These are phyloP conservation scores for Zophobas morio DNA, from an alignment of 1,140 invertebrate genomes.

Conservation along the genomic window DNA sequence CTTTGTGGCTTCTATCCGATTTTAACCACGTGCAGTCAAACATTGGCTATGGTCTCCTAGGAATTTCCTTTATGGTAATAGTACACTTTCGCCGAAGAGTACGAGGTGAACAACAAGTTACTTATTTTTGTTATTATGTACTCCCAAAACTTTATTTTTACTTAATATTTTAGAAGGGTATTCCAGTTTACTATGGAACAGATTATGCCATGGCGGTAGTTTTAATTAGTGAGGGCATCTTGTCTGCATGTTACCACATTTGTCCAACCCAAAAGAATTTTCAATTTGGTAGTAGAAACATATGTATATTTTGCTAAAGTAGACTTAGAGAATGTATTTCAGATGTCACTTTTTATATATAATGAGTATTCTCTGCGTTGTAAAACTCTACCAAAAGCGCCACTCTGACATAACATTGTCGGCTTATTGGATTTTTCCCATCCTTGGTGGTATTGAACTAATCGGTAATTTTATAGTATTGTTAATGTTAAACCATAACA, in stretches of 20 bases:
- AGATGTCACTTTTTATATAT: too few species aligned
- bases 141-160: too few species aligned
- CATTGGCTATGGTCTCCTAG: conserved; percentile 89
- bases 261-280: conserved; percentile 92
- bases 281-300: conserved; percentile 84
- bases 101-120: background rate
- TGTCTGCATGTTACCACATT: conserved; percentile 90
- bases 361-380: too few species aligned
- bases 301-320: too few species aligned
- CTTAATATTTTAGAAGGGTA: conserved; percentile 71
- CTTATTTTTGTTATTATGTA: background rate
- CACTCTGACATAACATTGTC: too few species aligned
- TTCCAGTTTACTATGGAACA: conserved; percentile 90
- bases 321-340: too few species aligned
- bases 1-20: conserved; percentile 79
- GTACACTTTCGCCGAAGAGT: conserved; percentile 72
- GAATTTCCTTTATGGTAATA: conserved; percentile 69
- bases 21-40: conserved; percentile 93
- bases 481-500: too few species aligned
- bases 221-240: conserved; percentile 88
- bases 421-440: too few species aligned
- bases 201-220: conserved; percentile 92
- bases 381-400: too few species aligned
- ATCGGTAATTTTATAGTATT: too few species aligned
- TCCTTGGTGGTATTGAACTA: too few species aligned